Conservation (phyloP, 2,113 vertebrate species). For the Apus apus region DNA sequence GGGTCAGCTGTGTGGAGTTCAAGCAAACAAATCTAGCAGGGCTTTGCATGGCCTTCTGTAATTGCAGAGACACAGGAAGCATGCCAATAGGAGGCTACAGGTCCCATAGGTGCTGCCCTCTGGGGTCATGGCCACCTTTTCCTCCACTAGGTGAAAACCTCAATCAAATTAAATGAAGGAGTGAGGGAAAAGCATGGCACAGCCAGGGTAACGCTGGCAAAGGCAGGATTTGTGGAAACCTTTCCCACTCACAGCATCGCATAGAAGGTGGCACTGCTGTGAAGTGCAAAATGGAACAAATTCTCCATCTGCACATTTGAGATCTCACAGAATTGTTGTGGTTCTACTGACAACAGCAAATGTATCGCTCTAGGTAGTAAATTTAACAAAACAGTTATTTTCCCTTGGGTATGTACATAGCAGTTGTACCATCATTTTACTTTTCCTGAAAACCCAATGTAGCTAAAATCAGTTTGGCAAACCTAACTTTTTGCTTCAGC, state of each 20-base stretch:
- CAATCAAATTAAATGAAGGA: not conserved
- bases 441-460: not conserved
- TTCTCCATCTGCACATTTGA: not conserved
- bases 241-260: not conserved
- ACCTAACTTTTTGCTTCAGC: too few species aligned
- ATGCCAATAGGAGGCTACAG: not conserved
- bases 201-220: not conserved
- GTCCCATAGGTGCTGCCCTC: not conserved
- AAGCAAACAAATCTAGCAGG: not conserved
- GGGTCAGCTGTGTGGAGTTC: not conserved
- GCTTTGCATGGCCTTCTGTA: not conserved
- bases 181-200: not conserved
- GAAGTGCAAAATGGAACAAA: fast-evolving
- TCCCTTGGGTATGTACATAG: not conserved
- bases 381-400: not conserved
- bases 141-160: not conserved
- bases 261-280: not conserved
- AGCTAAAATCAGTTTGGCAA: not conserved
- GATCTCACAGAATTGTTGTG: not conserved
- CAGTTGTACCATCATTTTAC: not conserved
- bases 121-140: not conserved
- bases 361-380: not conserved
- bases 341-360: not conserved
- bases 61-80: not conserved
- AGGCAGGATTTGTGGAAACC: not conserved